These are phyloP conservation scores for Zingel zingel DNA, from an alignment of 2,113 vertebrate species.

Conservation along the genomic window DNA sequence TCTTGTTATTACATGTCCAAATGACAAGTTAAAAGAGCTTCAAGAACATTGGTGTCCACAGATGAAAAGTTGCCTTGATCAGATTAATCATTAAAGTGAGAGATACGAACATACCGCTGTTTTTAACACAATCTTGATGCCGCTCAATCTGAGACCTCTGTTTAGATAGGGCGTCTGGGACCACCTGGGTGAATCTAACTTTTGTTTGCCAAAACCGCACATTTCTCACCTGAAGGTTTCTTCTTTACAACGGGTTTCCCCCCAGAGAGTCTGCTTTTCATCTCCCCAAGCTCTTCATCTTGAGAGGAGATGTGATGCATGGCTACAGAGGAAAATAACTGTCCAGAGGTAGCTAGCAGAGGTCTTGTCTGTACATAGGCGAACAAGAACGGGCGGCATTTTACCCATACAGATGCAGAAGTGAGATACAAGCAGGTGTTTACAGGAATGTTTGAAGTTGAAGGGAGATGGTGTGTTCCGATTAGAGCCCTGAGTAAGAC, in stretches of 20 bases:
- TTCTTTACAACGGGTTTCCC: slow-evolving; percentile 71
- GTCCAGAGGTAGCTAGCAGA: slow-evolving; percentile 64
- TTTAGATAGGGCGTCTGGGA: slow-evolving; percentile 82
- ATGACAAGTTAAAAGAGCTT: slow-evolving; percentile 72
- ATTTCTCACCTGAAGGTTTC: slow-evolving; percentile 76
- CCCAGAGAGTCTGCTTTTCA: slow-evolving; percentile 73
- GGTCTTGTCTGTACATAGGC: slow-evolving; percentile 71
- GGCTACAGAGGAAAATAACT: slow-evolving; percentile 73
- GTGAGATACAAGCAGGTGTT: slow-evolving; percentile 85
- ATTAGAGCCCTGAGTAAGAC: slow-evolving; percentile 65
- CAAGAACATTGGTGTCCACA: slow-evolving; percentile 62
- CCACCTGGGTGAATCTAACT: slow-evolving; percentile 80
- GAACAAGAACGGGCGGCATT: slow-evolving; percentile 79
- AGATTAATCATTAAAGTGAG: slow-evolving; percentile 86
- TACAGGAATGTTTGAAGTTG: slow-evolving; percentile 80
- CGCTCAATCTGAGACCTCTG: slow-evolving; percentile 68
- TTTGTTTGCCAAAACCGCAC: slow-evolving; percentile 79
- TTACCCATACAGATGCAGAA: slow-evolving; percentile 76
- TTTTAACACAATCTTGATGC: slow-evolving; percentile 71
- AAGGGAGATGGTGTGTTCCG: slow-evolving; percentile 77
- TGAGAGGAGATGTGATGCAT: slow-evolving; percentile 70
- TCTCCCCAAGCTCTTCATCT: slow-evolving; percentile 75
- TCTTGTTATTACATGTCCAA: slow-evolving; percentile 82
- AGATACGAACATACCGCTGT: slow-evolving; percentile 70
- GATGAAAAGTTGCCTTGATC: slow-evolving; percentile 83